Evolutionary conservation across 2,797 vertebrate species (phyloP).

Genomic region (Loris lydekkerianus): DNA sequence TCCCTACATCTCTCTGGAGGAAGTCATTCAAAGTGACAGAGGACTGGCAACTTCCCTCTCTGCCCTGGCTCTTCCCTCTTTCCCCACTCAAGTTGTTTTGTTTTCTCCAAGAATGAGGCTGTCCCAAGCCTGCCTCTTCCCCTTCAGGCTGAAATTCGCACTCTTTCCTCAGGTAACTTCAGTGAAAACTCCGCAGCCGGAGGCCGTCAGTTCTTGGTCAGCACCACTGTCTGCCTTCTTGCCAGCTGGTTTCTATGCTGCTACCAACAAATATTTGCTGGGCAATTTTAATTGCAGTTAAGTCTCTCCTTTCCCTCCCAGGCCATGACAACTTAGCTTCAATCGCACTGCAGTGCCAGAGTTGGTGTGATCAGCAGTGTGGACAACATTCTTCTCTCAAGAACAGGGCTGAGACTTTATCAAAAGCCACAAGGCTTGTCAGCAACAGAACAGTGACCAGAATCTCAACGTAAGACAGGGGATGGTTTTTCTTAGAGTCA

Average conservation of each 20-base stretch:
- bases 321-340: neutral
- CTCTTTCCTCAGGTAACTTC: neutral
- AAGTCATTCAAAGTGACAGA: constrained; percentile 49
- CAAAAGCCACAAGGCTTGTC: neutral
- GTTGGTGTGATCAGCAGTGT: neutral
- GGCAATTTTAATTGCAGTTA: neutral
- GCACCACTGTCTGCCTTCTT: neutral
- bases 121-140: neutral
- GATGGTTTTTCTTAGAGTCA: neutral
- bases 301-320: neutral
- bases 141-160: neutral
- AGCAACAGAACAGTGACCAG: neutral
- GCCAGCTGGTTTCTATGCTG: neutral
- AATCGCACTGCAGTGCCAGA: neutral
- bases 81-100: neutral
- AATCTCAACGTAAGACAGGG: neutral
- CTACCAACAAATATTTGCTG: neutral
- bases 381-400: neutral
- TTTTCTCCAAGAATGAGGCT: neutral
- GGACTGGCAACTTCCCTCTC: constrained; percentile 6
- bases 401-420: neutral
- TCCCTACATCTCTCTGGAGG: neutral
- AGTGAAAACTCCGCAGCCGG: neutral
- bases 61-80: neutral
- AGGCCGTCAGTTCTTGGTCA: neutral